Conservation (phyloP, 2,888 invertebrate genomes). For the Metopia argyrocephala region DNA sequence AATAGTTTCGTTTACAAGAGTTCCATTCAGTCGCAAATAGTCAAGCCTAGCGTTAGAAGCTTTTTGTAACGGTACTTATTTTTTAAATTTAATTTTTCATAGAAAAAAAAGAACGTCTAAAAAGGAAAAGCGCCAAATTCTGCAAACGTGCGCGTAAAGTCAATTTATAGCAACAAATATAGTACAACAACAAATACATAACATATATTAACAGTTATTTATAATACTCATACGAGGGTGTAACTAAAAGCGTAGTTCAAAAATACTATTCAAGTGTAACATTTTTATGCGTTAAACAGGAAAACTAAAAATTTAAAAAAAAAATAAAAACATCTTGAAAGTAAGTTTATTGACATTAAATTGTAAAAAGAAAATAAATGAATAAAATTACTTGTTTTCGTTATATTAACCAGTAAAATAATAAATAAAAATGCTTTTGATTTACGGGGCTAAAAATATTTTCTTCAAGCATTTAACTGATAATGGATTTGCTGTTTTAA, state of each 20-base stretch:
- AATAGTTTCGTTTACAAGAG: conserved; percentile 63
- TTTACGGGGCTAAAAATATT: conserved; percentile 5
- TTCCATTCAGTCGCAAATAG: conserved; percentile 62
- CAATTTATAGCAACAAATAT: not conserved
- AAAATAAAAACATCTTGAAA: not conserved
- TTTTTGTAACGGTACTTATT: conserved; percentile 54
- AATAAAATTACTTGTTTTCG: too few species aligned
- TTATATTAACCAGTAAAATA: too few species aligned
- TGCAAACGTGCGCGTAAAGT: not conserved
- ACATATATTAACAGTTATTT: not conserved
- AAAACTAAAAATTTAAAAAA: not conserved
- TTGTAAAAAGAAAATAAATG: not conserved
- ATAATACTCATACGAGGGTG: not conserved
- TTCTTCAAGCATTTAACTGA: not conserved
- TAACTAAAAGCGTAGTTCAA: not conserved
- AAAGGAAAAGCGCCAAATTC: not conserved
- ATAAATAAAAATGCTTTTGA: not conserved
- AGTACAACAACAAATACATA: not conserved
- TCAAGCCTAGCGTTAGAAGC: conserved; percentile 58
- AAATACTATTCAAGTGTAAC: not conserved
- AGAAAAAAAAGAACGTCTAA: not conserved
- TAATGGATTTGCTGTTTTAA: not conserved
- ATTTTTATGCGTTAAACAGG: not conserved
- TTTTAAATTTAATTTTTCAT: not conserved
- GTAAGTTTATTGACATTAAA: not conserved